A percentile compares a stretch with the other conserved stretches of the same genome.
phyloP scores from a whole-genome alignment of 2,113 vertebrate genomes.

The Psilopogon haemacephalus region DNA sequence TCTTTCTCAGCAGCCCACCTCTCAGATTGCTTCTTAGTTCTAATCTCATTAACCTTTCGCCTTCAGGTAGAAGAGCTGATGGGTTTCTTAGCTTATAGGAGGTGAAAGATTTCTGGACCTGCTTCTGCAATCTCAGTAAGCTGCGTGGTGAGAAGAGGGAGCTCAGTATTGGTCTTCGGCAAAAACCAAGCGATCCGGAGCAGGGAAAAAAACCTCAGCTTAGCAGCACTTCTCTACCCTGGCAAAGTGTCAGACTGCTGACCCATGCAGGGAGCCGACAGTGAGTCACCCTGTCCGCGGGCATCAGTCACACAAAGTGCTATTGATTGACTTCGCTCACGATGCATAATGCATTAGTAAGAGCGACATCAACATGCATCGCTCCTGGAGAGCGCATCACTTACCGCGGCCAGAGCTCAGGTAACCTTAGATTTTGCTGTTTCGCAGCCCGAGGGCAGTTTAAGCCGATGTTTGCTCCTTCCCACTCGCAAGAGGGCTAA shows the following conservation, averaged over 20 bases:
- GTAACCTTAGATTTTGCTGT: not conserved
- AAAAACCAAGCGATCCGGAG: not conserved
- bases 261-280: not conserved
- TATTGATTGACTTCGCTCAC: not conserved
- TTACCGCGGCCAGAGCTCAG: not conserved
- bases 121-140: not conserved
- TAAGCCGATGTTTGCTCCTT: not conserved
- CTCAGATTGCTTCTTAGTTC: not conserved
- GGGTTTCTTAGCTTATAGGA: not conserved
- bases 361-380: not conserved
- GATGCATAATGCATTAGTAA: not conserved
- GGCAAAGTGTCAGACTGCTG: not conserved
- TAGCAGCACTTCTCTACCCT: not conserved
- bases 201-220: not conserved
- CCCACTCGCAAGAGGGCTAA: not conserved
- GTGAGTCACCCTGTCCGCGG: not conserved
- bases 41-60: not conserved
- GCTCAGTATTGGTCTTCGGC: not conserved
- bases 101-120: not conserved
- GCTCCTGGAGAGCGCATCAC: not conserved
- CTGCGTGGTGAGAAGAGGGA: not conserved
- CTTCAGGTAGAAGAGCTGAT: not conserved
- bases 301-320: not conserved
- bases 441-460: not conserved
- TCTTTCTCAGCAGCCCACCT: not conserved